Base-by-base conservation (phyloP, 1,140 invertebrate genomes). In the Drosophila nannoptera region DNA sequence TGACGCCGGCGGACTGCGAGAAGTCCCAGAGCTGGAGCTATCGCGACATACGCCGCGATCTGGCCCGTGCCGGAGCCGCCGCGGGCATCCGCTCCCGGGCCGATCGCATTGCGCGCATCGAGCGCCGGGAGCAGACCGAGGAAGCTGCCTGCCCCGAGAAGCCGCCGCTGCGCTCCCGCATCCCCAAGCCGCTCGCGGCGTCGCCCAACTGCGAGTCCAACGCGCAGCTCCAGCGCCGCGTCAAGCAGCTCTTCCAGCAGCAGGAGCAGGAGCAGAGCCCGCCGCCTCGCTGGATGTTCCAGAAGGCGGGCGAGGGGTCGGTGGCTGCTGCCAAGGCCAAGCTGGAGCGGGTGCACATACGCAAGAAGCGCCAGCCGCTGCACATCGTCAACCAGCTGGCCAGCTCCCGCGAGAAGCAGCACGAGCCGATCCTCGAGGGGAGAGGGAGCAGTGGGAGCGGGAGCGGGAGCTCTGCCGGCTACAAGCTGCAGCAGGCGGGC, bases 101-200 rank as follows among this genome's bases (percentile, higher is more conserved):
- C 1, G 87, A 87, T 67, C 87, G 87, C 32, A 88, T 88, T 22
- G 83, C 83, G 3, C 73, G 67, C 33, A 88, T 88, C 12, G 87
- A 88, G 11, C 52, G 60, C 4, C 56, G 49, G 3, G 73, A 84
- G 2, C 36, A 56, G 22, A 22, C 12, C 5, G 40, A 43, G 0
- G 40, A 43, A 7, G 40, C 40, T 12, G n/a, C 40, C 40, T 2
- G 3, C n/a, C 4, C n/a, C 4, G 5, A 1, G 36, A 5, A 33
- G 11, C n/a, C 55, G 49, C 53, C 52, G 8, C 31, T 50, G 2
- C 33, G 43, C 2, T 75, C 71, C n/a, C 66, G 58, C 14, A 81
- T 81, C 43, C 73, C 67, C 0, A 87, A 83, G 31, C 70, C 66
- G 6, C 29, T 52, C 6, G 36, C 48, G 8, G 22, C 54, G 12